Evolutionary conservation across 2,113 vertebrate species (phyloP).

Genomic region (Carettochelys insculpta): DNA sequence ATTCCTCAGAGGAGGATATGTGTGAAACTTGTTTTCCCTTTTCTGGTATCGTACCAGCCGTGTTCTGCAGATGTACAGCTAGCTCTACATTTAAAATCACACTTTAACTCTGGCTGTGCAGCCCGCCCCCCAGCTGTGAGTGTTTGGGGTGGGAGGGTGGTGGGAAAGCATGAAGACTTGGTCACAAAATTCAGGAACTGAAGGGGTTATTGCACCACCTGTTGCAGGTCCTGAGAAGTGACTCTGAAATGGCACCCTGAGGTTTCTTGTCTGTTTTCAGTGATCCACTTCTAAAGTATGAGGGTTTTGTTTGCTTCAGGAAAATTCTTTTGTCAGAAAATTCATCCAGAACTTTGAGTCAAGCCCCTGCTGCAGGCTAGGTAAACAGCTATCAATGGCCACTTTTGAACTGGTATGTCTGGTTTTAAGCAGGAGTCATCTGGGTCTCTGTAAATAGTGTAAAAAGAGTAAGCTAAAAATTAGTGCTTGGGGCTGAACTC

Average conservation of each 20-base stretch:
- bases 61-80: not conserved
- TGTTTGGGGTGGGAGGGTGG: no score
- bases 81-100: accelerated
- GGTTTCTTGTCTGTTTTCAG: not conserved
- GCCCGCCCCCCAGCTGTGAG: not conserved
- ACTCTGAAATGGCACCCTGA: not conserved
- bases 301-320: no score
- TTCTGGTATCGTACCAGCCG: not conserved
- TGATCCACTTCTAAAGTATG: not conserved
- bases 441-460: not conserved
- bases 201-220: not conserved
- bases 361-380: not conserved
- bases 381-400: not conserved
- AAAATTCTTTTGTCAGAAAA: not conserved
- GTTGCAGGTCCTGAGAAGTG: not conserved
- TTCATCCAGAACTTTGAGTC: not conserved
- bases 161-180: no score
- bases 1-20: not conserved
- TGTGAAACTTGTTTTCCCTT: not conserved
- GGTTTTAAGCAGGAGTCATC: not conserved
- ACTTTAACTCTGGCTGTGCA: not conserved
- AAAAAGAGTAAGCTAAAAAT: no score
- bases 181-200: not conserved
- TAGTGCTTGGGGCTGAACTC: not conserved
- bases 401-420: not conserved